Percentiles rank a stretch among this genome's conserved stretches.
Evolutionary conservation across 2,113 vertebrate genomes (phyloP).

Genomic region (Etheostoma spectabile): DNA sequence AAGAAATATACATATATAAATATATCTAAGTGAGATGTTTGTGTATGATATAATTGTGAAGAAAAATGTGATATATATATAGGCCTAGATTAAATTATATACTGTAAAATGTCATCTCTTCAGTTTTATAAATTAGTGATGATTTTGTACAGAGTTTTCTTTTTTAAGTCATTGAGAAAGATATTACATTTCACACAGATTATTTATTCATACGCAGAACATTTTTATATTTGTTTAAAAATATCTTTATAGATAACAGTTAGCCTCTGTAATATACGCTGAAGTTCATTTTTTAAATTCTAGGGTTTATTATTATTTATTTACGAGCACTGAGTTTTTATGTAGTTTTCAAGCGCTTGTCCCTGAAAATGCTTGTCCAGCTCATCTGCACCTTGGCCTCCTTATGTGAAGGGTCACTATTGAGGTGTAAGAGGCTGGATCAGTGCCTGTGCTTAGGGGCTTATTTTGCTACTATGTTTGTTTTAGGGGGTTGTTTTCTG

Average conservation of each 20-base stretch:
- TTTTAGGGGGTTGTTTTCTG: slow-evolving; percentile 30
- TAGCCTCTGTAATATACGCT: slow-evolving; percentile 82
- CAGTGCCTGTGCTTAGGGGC: slow-evolving; percentile 66
- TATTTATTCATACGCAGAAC: slow-evolving; percentile 83
- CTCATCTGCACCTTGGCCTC: slow-evolving; percentile 54
- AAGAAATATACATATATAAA: slow-evolving; percentile 78
- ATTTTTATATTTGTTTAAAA: slow-evolving; percentile 87
- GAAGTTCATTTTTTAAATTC: slow-evolving; percentile 77
- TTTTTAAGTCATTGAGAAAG: slow-evolving; percentile 80
- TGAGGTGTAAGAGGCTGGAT: slow-evolving; percentile 57
- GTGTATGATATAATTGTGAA: slow-evolving; percentile 84
- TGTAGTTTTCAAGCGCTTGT: slow-evolving; percentile 37
- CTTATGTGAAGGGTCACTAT: slow-evolving; percentile 36
- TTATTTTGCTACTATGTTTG: slow-evolving; percentile 63
- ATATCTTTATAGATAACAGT: slow-evolving; percentile 80
- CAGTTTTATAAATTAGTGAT: slow-evolving; percentile 82
- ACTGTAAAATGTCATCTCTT: slow-evolving; percentile 83
- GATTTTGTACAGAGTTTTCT: slow-evolving; percentile 85
- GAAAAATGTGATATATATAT: slow-evolving; percentile 82
- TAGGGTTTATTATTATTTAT: slow-evolving; percentile 57
- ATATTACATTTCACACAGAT: slow-evolving; percentile 82
- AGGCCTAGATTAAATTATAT: slow-evolving; percentile 80
- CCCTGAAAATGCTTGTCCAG: slow-evolving; percentile 60
- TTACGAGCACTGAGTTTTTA: slow-evolving; percentile 60
- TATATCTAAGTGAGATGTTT: slow-evolving; percentile 83